Evolutionary conservation across 2,113 vertebrate species (phyloP).

Genomic region (Eonycteris spelaea): DNA sequence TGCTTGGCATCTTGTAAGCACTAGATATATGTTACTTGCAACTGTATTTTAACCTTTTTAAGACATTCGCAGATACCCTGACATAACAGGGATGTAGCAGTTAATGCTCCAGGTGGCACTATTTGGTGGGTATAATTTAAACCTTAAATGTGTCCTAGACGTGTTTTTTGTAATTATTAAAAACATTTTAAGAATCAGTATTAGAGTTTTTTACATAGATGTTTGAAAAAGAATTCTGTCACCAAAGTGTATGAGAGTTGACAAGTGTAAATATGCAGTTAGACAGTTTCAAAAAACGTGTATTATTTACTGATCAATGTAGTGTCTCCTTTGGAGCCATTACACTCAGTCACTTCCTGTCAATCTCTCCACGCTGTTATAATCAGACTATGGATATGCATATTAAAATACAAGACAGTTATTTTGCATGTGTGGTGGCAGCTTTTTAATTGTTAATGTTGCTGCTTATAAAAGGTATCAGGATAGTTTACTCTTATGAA

Average conservation of each 20-base stretch:
- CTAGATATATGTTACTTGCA: not conserved
- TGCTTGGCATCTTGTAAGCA: not conserved
- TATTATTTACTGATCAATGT: slow-evolving; percentile 87
- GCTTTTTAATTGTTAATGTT: slow-evolving; percentile 82
- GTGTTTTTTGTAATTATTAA: slow-evolving; percentile 65
- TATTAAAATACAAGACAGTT: slow-evolving; percentile 80
- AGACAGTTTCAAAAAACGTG: slow-evolving; percentile 84
- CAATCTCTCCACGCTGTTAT: slow-evolving; percentile 80
- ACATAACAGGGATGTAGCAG: rapidly evolving
- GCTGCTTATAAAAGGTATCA: slow-evolving; percentile 65
- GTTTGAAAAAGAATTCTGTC: slow-evolving; percentile 83
- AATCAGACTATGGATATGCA: slow-evolving; percentile 84
- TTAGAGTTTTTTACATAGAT: slow-evolving; percentile 72
- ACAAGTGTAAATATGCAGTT: slow-evolving; percentile 86
- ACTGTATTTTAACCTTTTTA: not conserved
- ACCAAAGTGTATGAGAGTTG: slow-evolving; percentile 79
- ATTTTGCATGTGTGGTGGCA: slow-evolving; percentile 76
- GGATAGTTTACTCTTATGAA: slow-evolving; percentile 67
- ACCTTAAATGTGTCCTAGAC: slow-evolving; percentile 52
- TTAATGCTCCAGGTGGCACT: slow-evolving; percentile 32
- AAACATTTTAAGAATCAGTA: slow-evolving; percentile 58
- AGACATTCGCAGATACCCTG: not conserved
- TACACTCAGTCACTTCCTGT: slow-evolving; percentile 84
- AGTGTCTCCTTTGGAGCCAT: slow-evolving; percentile 81
- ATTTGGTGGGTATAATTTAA: slow-evolving; percentile 71